Evolutionary conservation across 2,888 invertebrate species (phyloP).

Genomic region (Gonocerus acuteangulatus): DNA sequence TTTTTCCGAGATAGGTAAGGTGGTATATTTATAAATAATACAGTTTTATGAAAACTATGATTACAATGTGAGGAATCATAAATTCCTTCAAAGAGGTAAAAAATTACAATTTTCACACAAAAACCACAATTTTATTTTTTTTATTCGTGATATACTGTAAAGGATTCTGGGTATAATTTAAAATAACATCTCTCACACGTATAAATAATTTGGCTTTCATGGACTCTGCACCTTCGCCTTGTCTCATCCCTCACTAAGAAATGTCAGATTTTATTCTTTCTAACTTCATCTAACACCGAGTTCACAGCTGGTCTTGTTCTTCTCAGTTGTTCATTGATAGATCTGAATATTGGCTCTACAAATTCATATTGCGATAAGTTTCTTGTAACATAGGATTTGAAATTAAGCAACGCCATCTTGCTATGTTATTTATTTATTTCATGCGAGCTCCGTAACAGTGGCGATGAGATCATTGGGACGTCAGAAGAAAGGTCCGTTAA

Average conservation of each 20-base stretch:
- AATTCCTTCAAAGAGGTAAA: not conserved
- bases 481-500: too few species aligned
- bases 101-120: too few species aligned
- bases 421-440: not conserved
- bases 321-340: not conserved
- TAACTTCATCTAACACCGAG: constrained; percentile 12
- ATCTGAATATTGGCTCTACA: not conserved
- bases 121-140: not conserved
- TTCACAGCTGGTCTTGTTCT: not conserved
- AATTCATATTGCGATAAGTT: not conserved
- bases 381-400: constrained; percentile 3
- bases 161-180: not conserved
- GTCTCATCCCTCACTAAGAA: constrained; percentile 2
- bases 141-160: not conserved
- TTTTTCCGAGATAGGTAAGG: too few species aligned
- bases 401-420: not conserved
- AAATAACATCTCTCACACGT: constrained; percentile 6
- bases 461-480: too few species aligned
- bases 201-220: constrained; percentile 11
- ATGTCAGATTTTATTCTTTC: constrained; percentile 2
- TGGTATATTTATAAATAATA: too few species aligned
- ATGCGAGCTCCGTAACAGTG: too few species aligned
- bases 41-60: not conserved
- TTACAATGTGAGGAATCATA: not conserved
- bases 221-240: constrained; percentile 3